A percentile compares a stretch with the other conserved stretches of the same genome.
phyloP scores from a whole-genome alignment of 2,113 vertebrate species.

The Gracilinanus agilis region DNA sequence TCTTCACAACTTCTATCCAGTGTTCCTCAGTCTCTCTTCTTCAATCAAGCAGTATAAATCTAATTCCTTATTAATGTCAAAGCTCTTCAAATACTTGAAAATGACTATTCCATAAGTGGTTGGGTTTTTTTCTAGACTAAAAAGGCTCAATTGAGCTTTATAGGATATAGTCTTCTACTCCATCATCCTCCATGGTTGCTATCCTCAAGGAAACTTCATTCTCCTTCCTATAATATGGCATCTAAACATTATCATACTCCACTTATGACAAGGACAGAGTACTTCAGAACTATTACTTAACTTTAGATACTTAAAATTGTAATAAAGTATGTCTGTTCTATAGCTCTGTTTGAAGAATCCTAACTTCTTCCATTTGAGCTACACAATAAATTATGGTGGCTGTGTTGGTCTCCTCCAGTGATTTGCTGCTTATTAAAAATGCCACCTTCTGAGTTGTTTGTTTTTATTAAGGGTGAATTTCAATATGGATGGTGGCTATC shows the following conservation, averaged over 20 bases:
- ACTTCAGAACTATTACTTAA: not conserved
- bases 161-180: not conserved
- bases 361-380: not conserved
- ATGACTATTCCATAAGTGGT: not conserved
- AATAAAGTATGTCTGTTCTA: not conserved
- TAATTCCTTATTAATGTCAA: not conserved
- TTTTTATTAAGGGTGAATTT: not conserved
- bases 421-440: not conserved
- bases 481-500: not conserved
- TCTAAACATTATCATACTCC: not conserved
- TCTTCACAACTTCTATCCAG: not conserved
- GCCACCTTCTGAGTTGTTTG: not conserved
- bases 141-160: not conserved
- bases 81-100: not conserved
- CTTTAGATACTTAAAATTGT: not conserved
- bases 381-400: not conserved
- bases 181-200: not conserved
- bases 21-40: not conserved
- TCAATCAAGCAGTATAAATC: not conserved
- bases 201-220: not conserved
- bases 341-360: not conserved
- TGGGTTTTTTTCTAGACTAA: not conserved
- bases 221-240: not conserved
- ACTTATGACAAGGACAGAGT: not conserved
- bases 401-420: not conserved